Base-by-base conservation (phyloP, 2,113 vertebrate species). In the Siniperca chuatsi region DNA sequence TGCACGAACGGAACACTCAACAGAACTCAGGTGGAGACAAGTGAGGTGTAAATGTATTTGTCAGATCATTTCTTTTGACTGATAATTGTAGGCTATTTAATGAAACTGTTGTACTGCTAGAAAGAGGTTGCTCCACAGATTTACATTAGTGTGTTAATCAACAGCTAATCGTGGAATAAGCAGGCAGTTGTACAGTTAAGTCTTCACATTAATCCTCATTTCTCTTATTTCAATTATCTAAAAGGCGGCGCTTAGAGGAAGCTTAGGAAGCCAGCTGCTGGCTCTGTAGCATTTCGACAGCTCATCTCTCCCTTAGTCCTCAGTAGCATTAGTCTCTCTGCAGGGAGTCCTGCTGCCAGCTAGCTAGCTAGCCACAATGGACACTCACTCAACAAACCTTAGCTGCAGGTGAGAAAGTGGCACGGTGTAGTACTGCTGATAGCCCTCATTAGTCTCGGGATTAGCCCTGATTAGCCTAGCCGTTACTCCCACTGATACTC, bases 141-240 rank as follows among this genome's bases (percentile, higher is more conserved):
- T 84, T 85, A 29, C 79, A 72, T 66, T n/a, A 62, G 52, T 18
- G 44, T 79, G 87, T 89, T 92, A 93, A 90, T 93, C 89, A 89
- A 72, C 74, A 76, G 67, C 87, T 93, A 94, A 91, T 93, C 90
- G 93, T 58, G 79, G 80, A 85, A 76, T 89, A 92, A 92, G 84
- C 67, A 79, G 84, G 57, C 54, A 29, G 77, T 87, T 89, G 83
- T 87, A 68, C 77, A 81, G 87, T 75, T 90, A 93, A 93, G 71
- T 90, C 92, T 87, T 68, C 70, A 84, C 90, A 92, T 88, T 90
- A 88, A 90, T 90, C 82, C 84, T 87, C 79, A 73, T 93, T 93
- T 90, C 88, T 82, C 90, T 78, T 86, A 79, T 92, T 94, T 92
- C 89, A 94, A 90, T 95, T 93, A 92, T 84, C 66, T 77, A 64